Evolutionary conservation across 2,888 invertebrate species (phyloP).

Genomic region (Aricia artaxerxes): DNA sequence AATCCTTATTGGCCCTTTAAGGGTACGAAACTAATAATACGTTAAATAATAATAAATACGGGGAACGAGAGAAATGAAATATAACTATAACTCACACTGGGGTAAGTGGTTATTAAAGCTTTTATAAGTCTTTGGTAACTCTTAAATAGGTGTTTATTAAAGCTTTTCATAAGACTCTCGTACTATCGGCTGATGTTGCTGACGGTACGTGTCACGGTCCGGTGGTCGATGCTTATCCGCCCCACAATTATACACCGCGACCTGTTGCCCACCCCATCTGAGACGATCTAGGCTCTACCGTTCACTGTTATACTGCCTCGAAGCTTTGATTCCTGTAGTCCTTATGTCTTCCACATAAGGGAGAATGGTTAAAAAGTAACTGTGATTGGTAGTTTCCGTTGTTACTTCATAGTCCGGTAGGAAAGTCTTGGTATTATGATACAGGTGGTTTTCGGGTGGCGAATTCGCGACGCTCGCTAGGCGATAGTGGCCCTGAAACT

Average conservation of each 20-base stretch:
- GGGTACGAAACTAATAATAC: too few relatives aligned
- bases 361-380: not conserved
- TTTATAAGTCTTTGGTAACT: too few relatives aligned
- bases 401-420: not conserved
- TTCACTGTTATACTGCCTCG: not conserved
- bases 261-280: constrained; percentile 69
- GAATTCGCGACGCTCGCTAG: too few relatives aligned
- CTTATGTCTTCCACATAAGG: not conserved
- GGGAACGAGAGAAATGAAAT: too few relatives aligned
- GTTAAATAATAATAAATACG: too few relatives aligned
- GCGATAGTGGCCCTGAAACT: not conserved
- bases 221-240: constrained; percentile 73
- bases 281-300: not conserved
- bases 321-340: not conserved
- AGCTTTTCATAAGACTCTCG: too few relatives aligned
- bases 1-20: too few relatives aligned
- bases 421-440: too few relatives aligned
- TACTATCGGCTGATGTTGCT: constrained; percentile 36
- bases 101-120: too few relatives aligned
- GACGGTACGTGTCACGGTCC: constrained; percentile 65
- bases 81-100: too few relatives aligned
- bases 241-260: constrained; percentile 77
- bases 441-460: too few relatives aligned
- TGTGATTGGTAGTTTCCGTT: not conserved
- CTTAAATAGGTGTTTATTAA: too few relatives aligned